Base-by-base conservation (phyloP, 2,888 invertebrate species). In the Molanna angustata region DNA sequence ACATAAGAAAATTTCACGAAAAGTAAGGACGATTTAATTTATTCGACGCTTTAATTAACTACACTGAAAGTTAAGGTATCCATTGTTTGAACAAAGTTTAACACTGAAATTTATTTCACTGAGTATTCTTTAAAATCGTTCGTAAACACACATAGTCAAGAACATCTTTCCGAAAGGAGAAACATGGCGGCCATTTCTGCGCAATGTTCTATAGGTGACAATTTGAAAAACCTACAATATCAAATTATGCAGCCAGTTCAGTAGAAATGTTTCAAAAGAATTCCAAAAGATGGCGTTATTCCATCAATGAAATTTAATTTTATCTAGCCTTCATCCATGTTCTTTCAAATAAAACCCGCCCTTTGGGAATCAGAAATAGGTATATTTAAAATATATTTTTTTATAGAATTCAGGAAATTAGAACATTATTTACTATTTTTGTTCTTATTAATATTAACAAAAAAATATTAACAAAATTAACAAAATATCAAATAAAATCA, bases 171-270 rank as follows among this genome's bases (percentile, higher is more conserved):
- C 75, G 76, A 75, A 76, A 73, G 75, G 74, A 75, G 76, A 49
- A 77, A 77, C 76, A 77, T 77, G 77, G 77, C 77, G 76, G 76
- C 76, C 76, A 76, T 76, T 73, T 76, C 76, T 76, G 76, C 76
- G 76, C 76, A 76, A 74, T 76, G 76, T 76, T 76, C 70, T 76
- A 73, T 71, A 75, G 76, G 76, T 76, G 76, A 76, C 76, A 76
- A 74, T 74, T 75, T 72, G 72, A 71, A 27, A 49, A 56, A 69
- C 73, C 72, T 72, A 73, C 73, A 73, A 66, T 31, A 27, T 20
- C 65, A 64, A 66, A 65, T 68, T 64, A 66, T 62, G 64, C 61
- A 33, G 52, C 46, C 52, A 46, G 52, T 45, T 63, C 65, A 9
- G 13, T 16, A 21, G 21, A 16, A 14, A 21, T n/a, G 16, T 35